These are phyloP conservation scores for Propithecus coquereli DNA, from an alignment of 2,113 vertebrate genomes.

Conservation along the genomic window DNA sequence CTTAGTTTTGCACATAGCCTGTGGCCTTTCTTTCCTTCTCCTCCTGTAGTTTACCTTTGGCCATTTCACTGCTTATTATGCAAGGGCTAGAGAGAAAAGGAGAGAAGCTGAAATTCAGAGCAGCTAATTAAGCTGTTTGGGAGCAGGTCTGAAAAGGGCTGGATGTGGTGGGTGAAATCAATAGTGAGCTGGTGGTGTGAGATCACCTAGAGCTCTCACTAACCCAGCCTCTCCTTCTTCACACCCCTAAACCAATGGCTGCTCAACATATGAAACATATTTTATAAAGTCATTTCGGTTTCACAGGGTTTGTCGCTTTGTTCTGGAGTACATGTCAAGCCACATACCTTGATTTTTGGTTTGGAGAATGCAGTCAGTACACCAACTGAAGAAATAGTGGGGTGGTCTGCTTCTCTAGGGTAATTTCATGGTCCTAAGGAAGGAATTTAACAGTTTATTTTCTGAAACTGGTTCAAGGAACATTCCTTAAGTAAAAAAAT, in stretches of 20 bases:
- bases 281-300: background rate
- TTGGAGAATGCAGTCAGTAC: background rate
- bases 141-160: background rate
- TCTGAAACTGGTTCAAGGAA: constrained; percentile 55
- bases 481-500: constrained; percentile 52
- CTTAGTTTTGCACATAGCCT: constrained; percentile 21
- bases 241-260: background rate
- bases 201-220: background rate
- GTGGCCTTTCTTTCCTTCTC: background rate
- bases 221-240: background rate
- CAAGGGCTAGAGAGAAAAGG: constrained; percentile 31
- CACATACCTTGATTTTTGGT: background rate
- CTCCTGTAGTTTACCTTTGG: constrained; percentile 31
- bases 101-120: constrained; percentile 31
- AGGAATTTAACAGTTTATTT: constrained; percentile 67
- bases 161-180: background rate
- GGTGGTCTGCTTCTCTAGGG: background rate
- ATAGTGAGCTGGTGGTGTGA: background rate
- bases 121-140: constrained; percentile 26
- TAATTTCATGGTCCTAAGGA: constrained; percentile 50
- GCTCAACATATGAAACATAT: background rate
- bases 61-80: constrained; percentile 33
- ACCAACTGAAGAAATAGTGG: background rate
- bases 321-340: background rate
- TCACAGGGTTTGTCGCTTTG: background rate